These are phyloP conservation scores for Perca flavescens DNA, from an alignment of 2,113 vertebrate genomes.

Conservation along the genomic window DNA sequence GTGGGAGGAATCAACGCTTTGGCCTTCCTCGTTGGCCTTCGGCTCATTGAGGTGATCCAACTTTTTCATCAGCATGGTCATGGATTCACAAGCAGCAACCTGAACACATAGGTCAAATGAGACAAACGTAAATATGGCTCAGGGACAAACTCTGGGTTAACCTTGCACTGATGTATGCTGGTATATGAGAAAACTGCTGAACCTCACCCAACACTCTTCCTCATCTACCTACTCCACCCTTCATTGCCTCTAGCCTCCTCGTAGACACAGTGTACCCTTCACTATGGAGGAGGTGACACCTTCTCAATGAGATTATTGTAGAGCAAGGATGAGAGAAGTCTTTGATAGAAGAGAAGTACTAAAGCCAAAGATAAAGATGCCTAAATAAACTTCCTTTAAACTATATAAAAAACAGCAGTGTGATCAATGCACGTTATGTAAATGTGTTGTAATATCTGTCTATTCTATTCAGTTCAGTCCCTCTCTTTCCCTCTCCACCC, in stretches of 20 bases:
- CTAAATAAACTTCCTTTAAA: background rate
- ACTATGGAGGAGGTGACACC: conserved; percentile 42
- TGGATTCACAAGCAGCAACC: conserved; percentile 80
- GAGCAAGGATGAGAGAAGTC: background rate
- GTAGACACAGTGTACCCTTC: conserved; percentile 32
- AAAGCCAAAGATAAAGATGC: background rate
- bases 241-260: conserved; percentile 26
- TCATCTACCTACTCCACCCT: conserved; percentile 46
- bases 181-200: background rate
- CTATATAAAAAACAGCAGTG: conserved; percentile 14
- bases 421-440: background rate
- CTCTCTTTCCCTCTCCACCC: conserved; percentile 45
- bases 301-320: conserved; percentile 45
- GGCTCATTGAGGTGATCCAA: conserved; percentile 84
- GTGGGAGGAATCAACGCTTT: conserved; percentile 71
- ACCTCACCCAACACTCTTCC: conserved; percentile 19
- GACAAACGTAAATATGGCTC: conserved; percentile 29
- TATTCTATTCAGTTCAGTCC: conserved; percentile 17
- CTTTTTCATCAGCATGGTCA: conserved; percentile 86
- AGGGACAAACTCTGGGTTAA: conserved; percentile 13
- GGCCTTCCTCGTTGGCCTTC: conserved; percentile 78
- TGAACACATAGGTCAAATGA: conserved; percentile 29
- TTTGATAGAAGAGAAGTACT: conserved; percentile 7
- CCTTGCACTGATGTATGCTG: conserved; percentile 9
- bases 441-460: conserved; percentile 28